A percentile compares a stretch with the other conserved stretches of the same genome.
Evolutionary conservation across 2,888 invertebrate genomes (phyloP).

Genomic region (Amiota communis): DNA sequence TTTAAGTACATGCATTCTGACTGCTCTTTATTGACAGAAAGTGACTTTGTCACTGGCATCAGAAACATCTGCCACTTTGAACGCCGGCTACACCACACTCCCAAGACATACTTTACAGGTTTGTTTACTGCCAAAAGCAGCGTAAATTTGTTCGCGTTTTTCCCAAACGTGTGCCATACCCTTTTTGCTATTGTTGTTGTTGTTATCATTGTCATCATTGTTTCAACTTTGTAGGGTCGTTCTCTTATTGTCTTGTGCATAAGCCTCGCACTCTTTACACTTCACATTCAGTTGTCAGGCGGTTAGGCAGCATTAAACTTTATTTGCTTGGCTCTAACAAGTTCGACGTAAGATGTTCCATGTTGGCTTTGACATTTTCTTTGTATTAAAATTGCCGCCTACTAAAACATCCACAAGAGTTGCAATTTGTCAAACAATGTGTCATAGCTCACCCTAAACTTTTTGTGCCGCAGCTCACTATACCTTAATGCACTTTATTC

Average conservation of each 20-base stretch:
- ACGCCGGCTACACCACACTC: not conserved
- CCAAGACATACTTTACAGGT: not conserved
- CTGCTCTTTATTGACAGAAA: slow-evolving; percentile 67
- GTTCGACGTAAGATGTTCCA: slow-evolving; percentile 36
- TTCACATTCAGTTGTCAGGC: slow-evolving; percentile 50
- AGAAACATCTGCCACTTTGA: slow-evolving; percentile 25
- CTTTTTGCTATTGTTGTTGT: slow-evolving; percentile 47
- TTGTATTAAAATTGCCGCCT: not conserved
- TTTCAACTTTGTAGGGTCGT: slow-evolving; percentile 17
- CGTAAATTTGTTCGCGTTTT: slow-evolving; percentile 24
- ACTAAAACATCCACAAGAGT: slow-evolving; percentile 37
- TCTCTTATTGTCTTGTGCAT: not conserved
- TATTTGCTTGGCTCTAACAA: slow-evolving; percentile 30
- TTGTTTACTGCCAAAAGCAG: slow-evolving; percentile 24
- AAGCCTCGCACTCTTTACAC: not conserved
- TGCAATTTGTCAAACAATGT: slow-evolving; percentile 68
- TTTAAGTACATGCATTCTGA: slow-evolving; percentile 44
- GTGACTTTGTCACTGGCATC: slow-evolving; percentile 60
- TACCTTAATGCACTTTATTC: not conserved
- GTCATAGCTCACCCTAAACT: slow-evolving; percentile 47
- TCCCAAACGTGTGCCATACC: slow-evolving; percentile 46
- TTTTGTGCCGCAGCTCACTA: not conserved
- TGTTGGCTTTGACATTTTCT: slow-evolving; percentile 61
- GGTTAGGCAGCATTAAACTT: slow-evolving; percentile 51
- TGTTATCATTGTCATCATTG: slow-evolving; percentile 29